Base-by-base conservation (phyloP, 2,113 vertebrate genomes). In the Myanophis thanlyinensis region DNA sequence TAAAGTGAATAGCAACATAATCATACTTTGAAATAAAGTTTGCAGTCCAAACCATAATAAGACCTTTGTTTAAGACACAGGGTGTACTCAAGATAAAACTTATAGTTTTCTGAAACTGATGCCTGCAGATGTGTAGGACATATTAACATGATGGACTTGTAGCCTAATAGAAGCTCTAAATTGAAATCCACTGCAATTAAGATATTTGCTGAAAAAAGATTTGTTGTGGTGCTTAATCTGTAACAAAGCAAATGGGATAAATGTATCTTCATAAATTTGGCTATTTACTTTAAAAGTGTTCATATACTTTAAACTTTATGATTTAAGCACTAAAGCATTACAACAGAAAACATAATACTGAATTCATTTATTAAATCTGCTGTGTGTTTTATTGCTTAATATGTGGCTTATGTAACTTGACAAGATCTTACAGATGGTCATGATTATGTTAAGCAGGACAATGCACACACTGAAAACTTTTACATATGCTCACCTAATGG, bases 311-410 rank as follows among this genome's bases (percentile, higher is more conserved):
- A 96, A 89, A 93, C 49, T 67, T 93, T 94, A 91, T 49, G 73
- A 87, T 97, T 95, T 92, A 96, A 97, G 18, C 94, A 97, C 97
- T 73, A 97, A 96, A 96, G 98, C 97, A 95, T 96, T 91, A 91
- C 87, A 94, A 96, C 95, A 96, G 94, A 94, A 98, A 94, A 73
- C 93, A 97, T 97, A 97, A 97, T 88, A 96, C 92, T 97, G 97
- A 96, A 97, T 96, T 97, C 97, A 95, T 98, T 98, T 97, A 98
- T 97, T 98, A 97, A 85, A 97, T 97, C 97, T 97, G 97, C 98
- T 98, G 98, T 98, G 98, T 98, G 98, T 98, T 98, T 97, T 97
- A 96, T 96, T 96, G 94, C 97, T 96, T 96, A 95, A 93, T 53
- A 94, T 46, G 95, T 95, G 97, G 97, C 95, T 96, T 97, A 85